phyloP scores from a whole-genome alignment of 2,888 invertebrate species.

The Tipula vernalis region DNA sequence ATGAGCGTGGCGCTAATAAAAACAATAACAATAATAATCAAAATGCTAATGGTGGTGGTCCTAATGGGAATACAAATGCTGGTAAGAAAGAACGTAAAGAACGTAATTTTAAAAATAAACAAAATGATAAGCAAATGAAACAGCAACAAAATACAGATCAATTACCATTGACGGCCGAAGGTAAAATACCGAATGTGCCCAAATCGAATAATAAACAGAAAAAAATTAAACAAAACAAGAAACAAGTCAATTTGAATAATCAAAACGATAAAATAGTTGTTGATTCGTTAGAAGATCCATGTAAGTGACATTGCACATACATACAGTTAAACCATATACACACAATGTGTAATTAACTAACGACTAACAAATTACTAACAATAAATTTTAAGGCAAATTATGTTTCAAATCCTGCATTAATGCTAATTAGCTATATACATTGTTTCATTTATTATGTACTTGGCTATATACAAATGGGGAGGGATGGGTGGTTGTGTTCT shows the following conservation, averaged over 20 bases:
- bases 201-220: neutral
- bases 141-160: neutral
- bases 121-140: neutral
- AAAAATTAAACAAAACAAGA: neutral
- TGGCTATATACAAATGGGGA: neutral
- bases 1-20: conserved; percentile 61
- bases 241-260: neutral
- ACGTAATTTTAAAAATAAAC: neutral
- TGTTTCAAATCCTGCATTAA: neutral
- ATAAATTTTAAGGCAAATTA: neutral
- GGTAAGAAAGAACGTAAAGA: conserved; percentile 26
- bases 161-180: neutral
- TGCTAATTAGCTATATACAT: neutral
- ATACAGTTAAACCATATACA: no score
- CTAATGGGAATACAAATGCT: conserved; percentile 17
- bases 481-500: neutral
- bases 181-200: neutral
- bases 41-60: conserved; percentile 41
- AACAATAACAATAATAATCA: conserved; percentile 43
- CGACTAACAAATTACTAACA: neutral
- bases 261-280: neutral
- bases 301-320: neutral
- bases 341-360: neutral
- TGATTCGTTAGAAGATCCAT: neutral
- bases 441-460: neutral